These are phyloP conservation scores for Megaceryle torquata DNA, from an alignment of 2,113 vertebrate species.

Conservation along the genomic window DNA sequence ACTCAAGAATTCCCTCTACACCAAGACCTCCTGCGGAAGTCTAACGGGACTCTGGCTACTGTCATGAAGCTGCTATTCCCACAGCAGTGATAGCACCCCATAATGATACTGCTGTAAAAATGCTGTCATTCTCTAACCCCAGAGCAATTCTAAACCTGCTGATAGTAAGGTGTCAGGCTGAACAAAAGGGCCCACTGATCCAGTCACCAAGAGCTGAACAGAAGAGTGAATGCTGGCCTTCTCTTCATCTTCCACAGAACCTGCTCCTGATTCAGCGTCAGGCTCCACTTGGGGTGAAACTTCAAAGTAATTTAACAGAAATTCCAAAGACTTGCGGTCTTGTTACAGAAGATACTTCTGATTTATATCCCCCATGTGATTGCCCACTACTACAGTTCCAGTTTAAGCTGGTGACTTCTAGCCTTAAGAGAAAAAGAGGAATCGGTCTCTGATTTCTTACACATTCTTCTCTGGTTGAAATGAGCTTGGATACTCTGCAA, in stretches of 20 bases:
- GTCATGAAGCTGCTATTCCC: background rate
- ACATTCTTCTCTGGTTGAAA: background rate
- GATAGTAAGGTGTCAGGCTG: background rate
- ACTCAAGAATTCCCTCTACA: background rate
- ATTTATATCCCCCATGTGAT: background rate
- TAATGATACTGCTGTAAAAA: background rate
- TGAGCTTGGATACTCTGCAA: background rate
- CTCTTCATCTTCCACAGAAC: background rate
- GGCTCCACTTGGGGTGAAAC: background rate
- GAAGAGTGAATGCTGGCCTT: background rate
- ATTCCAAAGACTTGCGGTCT: background rate
- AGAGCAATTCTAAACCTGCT: background rate
- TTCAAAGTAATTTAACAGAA: background rate
- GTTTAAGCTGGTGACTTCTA: background rate
- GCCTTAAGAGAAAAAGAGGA: background rate
- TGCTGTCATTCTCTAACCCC: background rate
- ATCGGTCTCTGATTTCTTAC: background rate
- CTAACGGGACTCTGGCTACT: background rate
- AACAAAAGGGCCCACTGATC: background rate
- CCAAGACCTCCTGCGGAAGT: background rate
- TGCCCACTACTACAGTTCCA: background rate
- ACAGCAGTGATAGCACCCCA: background rate
- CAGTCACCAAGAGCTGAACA: background rate
- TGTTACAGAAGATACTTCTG: background rate
- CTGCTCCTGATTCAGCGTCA: background rate